phyloP scores from a whole-genome alignment of 2,888 invertebrate species.

The Drosophila ustulata region DNA sequence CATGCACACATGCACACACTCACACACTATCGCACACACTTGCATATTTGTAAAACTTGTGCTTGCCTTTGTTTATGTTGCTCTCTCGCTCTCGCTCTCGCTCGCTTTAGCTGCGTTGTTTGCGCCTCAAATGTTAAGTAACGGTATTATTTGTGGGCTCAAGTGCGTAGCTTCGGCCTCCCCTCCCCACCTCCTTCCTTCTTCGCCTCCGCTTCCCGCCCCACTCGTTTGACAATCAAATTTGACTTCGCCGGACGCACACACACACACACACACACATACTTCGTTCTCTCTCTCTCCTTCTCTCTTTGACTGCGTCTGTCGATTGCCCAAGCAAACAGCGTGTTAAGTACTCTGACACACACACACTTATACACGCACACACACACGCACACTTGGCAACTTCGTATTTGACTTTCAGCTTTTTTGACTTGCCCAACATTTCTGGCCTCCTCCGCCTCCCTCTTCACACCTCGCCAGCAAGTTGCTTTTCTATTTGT shows the following conservation, averaged over 20 bases:
- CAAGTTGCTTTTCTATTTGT: slow-evolving; percentile 9
- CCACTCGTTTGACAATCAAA: slow-evolving; percentile 65
- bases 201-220: slow-evolving; percentile 1
- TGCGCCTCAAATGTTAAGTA: slow-evolving; percentile 76
- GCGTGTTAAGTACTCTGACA: slow-evolving; percentile 62
- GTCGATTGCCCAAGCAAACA: slow-evolving; percentile 51
- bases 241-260: slow-evolving; percentile 40
- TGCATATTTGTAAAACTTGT: slow-evolving; percentile 41
- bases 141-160: slow-evolving; percentile 70
- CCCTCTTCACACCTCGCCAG: too few species aligned
- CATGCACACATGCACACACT: slow-evolving; percentile 9
- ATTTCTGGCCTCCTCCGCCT: slow-evolving; percentile 1
- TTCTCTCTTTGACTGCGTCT: background rate
- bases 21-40: slow-evolving; percentile 9
- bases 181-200: background rate
- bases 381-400: slow-evolving; percentile 3
- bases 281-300: background rate
- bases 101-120: slow-evolving; percentile 22
- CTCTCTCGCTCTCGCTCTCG: background rate
- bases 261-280: background rate
- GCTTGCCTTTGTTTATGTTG: slow-evolving; percentile 28
- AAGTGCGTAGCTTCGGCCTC: slow-evolving; percentile 42
- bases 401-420: slow-evolving; percentile 39
- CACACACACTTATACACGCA: slow-evolving; percentile 14
- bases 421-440: slow-evolving; percentile 30